phyloP scores from a whole-genome alignment of 2,888 invertebrate genomes.

The Priocnemis perturbator region DNA sequence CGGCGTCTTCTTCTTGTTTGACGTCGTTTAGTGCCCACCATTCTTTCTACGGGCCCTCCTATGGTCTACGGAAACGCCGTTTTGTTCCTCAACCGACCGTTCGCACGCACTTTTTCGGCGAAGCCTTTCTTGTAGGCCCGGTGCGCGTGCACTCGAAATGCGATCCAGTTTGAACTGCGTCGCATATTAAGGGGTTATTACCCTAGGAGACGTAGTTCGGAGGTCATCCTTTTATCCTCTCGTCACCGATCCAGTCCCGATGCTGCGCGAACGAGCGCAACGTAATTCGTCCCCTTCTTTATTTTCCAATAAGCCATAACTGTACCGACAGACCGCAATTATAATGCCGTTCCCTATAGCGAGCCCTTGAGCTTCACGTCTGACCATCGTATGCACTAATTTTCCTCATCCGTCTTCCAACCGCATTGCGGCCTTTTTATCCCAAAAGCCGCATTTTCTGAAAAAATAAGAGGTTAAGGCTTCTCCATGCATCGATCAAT shows the following conservation, averaged over 20 bases:
- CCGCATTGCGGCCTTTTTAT: constrained; percentile 35
- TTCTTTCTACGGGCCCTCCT: neutral
- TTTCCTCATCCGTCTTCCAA: constrained; percentile 47
- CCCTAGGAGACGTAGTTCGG: no score
- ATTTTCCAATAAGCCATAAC: no score
- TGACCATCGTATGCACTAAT: constrained; percentile 27
- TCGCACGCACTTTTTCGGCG: constrained; percentile 38
- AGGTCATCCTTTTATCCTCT: neutral
- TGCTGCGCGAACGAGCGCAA: no score
- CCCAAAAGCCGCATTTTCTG: constrained; percentile 18
- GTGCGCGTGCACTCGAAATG: constrained; percentile 38
- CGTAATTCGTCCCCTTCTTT: neutral
- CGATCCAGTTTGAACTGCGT: constrained; percentile 28
- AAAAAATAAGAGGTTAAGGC: constrained; percentile 20
- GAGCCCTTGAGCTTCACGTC: no score
- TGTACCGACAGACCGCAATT: no score
- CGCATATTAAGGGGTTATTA: constrained; percentile 1
- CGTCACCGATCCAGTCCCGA: neutral
- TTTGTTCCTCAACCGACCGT: constrained; percentile 4
- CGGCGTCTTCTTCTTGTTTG: constrained; percentile 10
- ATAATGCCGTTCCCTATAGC: no score
- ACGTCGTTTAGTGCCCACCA: constrained; percentile 29
- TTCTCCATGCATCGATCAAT: constrained; percentile 45
- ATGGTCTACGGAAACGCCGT: no score
- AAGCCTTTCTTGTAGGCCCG: constrained; percentile 36